Evolutionary conservation across 1,140 invertebrate genomes (phyloP).

Genomic region (Drosophila lacertosa): DNA sequence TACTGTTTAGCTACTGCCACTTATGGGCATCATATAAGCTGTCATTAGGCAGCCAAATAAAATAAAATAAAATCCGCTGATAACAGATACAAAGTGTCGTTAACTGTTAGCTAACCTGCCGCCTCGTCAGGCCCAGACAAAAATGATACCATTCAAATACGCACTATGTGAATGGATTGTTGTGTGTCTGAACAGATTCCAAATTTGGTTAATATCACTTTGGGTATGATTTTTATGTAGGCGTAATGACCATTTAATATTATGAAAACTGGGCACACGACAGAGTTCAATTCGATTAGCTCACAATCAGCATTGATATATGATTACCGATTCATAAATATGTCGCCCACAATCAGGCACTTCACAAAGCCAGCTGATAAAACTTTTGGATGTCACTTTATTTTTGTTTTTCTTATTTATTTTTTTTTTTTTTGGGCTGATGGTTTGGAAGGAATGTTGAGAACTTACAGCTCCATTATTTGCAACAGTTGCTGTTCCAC

Average conservation of each 20-base stretch:
- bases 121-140: neutral
- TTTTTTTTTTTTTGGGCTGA: too few relatives aligned
- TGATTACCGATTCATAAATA: slow-evolving; percentile 21
- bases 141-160: neutral
- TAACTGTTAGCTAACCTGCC: slow-evolving; percentile 11
- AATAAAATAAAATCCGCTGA: slow-evolving; percentile 8
- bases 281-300: slow-evolving; percentile 5
- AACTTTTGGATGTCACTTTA: neutral
- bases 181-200: neutral
- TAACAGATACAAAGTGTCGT: slow-evolving; percentile 20
- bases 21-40: slow-evolving; percentile 19
- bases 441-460: slow-evolving; percentile 7
- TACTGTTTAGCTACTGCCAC: slow-evolving; percentile 3
- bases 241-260: slow-evolving; percentile 26
- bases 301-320: slow-evolving; percentile 13
- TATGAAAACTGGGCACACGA: slow-evolving; percentile 7
- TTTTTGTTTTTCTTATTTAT: too few relatives aligned
- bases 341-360: slow-evolving; percentile 21
- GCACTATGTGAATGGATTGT: neutral
- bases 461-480: slow-evolving; percentile 60
- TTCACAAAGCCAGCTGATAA: slow-evolving; percentile 25
- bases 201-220: neutral
- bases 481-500: slow-evolving; percentile 31
- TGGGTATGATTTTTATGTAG: slow-evolving; percentile 3
- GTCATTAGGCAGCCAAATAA: slow-evolving; percentile 19